Base-by-base conservation (phyloP, 2,113 vertebrate genomes). In the Chlorocebus sabaeus region DNA sequence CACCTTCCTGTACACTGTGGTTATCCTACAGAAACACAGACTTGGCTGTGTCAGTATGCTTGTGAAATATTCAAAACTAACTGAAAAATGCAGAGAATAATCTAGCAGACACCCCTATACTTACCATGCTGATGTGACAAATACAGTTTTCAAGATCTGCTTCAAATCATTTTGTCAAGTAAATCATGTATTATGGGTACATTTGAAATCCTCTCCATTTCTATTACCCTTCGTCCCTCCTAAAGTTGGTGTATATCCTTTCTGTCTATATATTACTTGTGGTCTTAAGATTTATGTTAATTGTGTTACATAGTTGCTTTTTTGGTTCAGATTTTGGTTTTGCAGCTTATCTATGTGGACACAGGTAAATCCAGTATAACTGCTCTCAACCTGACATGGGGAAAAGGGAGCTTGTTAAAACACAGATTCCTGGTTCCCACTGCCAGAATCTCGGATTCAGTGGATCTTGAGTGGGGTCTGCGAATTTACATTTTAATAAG, bases 121-220 rank as follows among this genome's bases (percentile, higher is more conserved):
- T 50, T 78, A 83, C 17, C 27, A 35, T 12, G 6, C 57, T 83
- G 35, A 30, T 59, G 40, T 92, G 57, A 30, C 48, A 76, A 85
- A 78, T 82, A 55, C 25, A 22, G 50, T n/a, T 91, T 75, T 27
- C 23, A 6, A 43, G 18, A 59, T 92, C 61, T 78, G 30, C 17
- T 96, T 89, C 70, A 64, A 45, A 59, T 73, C 72, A 52, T 87
- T 72, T 76, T 57, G 9, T 67, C 45, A 91, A 93, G 61, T 16
- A 96, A 61, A 61, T 52, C 12, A 93, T 5, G 73, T 64, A 22
- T 52, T 8, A 38, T 5, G 23, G 13, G 35, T 45, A 32, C 35
- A 40, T 79, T 57, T 57, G n/a, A 48, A 90, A 81, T 48, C 11
- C 18, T 45, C 48, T 64, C 12, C 61, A 0, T 50, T 76, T 2